These are phyloP conservation scores for Atherix ibis DNA, from an alignment of 2,888 invertebrate species.

Conservation along the genomic window DNA sequence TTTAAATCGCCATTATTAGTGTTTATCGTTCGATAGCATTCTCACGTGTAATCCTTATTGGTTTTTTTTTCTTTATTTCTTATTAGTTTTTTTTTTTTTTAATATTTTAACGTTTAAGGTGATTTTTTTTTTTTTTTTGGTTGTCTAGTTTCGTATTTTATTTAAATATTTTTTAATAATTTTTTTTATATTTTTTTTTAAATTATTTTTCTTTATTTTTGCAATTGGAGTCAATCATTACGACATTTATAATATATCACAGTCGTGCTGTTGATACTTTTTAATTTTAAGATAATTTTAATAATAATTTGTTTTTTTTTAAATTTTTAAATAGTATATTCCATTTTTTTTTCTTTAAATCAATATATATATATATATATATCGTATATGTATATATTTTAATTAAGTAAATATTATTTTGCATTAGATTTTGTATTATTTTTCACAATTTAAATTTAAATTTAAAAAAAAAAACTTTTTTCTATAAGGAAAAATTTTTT, in stretches of 20 bases:
- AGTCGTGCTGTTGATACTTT: constrained; percentile 18
- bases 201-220: constrained; percentile 1
- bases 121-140: too few relatives aligned
- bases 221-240: constrained; percentile 1
- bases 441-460: constrained; percentile 6
- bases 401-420: constrained; percentile 1
- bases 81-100: too few relatives aligned
- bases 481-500: not conserved
- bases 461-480: constrained; percentile 2
- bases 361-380: constrained; percentile 1
- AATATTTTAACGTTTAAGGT: too few relatives aligned
- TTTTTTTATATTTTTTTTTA: constrained; percentile 2
- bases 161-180: not conserved
- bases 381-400: not conserved
- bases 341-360: constrained; percentile 4
- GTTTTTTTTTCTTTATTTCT: too few relatives aligned
- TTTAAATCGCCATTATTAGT: too few relatives aligned
- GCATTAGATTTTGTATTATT: constrained; percentile 1
- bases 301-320: constrained; percentile 6
- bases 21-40: too few relatives aligned
- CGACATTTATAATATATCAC: constrained; percentile 16
- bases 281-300: too few relatives aligned
- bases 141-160: constrained; percentile 1
- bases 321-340: not conserved
- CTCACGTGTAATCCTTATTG: too few relatives aligned